These are phyloP conservation scores for Podiceps cristatus DNA, from an alignment of 2,113 vertebrate species.

Conservation along the genomic window DNA sequence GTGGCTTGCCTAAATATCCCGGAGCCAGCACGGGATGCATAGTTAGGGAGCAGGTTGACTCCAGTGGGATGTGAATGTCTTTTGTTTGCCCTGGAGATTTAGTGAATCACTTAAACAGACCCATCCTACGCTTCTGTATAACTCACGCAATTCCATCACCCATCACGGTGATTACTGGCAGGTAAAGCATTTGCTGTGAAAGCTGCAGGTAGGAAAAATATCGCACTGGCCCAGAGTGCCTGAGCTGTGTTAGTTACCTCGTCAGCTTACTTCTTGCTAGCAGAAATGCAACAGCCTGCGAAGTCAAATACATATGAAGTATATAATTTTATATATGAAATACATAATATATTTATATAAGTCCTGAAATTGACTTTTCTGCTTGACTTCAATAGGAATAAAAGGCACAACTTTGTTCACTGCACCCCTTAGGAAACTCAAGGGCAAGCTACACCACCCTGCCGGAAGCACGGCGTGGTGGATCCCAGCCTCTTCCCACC, in stretches of 20 bases:
- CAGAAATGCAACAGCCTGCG: neutral
- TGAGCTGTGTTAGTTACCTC: neutral
- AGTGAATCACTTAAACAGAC: neutral
- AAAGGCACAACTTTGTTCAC: neutral
- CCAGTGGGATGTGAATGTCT: neutral
- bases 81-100: constrained; percentile 26
- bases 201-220: constrained; percentile 17
- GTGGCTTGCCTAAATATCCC: neutral
- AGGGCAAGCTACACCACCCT: neutral
- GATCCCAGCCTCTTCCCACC: neutral
- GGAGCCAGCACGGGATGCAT: neutral
- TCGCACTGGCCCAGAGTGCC: neutral
- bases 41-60: neutral
- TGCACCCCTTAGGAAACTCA: neutral
- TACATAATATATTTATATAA: neutral
- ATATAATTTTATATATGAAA: neutral
- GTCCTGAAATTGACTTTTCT: neutral
- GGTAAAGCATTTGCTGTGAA: neutral
- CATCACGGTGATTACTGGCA: neutral
- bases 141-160: neutral
- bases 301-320: neutral
- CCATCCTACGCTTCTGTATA: neutral
- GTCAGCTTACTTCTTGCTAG: neutral
- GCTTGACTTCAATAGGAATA: neutral
- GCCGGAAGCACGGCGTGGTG: too few species aligned